A percentile compares a stretch with the other conserved stretches of the same genome.
Evolutionary conservation across 2,113 vertebrate species (phyloP).

Genomic region (Sitta europaea): DNA sequence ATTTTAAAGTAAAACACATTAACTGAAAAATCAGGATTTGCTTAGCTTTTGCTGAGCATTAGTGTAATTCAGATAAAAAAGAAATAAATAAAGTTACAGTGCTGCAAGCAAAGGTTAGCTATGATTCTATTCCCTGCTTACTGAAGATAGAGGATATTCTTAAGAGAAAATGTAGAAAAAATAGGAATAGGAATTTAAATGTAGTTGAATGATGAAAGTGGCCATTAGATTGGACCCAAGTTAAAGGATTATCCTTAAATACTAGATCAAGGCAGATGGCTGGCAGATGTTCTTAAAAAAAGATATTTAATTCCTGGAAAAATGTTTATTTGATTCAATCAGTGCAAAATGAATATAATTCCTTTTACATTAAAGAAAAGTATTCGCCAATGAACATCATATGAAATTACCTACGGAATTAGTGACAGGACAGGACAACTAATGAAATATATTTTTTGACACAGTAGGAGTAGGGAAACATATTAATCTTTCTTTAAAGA

Average conservation of each 20-base stretch:
- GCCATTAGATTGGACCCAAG: not conserved
- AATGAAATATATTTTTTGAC: not conserved
- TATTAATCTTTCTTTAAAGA: not conserved
- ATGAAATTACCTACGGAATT: not conserved
- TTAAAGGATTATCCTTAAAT: not conserved
- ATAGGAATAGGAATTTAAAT: not conserved
- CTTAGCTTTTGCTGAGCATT: not conserved
- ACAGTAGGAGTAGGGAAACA: not conserved
- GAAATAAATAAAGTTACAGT: not conserved
- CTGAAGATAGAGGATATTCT: not conserved
- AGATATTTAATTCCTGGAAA: not conserved
- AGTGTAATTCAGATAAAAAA: not conserved
- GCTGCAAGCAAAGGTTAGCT: not conserved
- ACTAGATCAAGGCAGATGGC: not conserved
- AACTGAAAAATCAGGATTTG: conserved; percentile 6
- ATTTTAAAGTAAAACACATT: conserved; percentile 22
- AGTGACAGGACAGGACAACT: not conserved
- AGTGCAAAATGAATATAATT: not conserved
- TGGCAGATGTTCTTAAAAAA: not conserved
- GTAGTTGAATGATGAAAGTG: not conserved
- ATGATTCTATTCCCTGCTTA: not conserved
- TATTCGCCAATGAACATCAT: not conserved
- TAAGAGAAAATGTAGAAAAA: not conserved
- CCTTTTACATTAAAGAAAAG: not conserved
- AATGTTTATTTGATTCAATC: not conserved